A percentile compares a stretch with the other conserved stretches of the same genome.
These are phyloP conservation scores for Dilophus febrilis DNA, from an alignment of 2,888 invertebrate species.

Conservation along the genomic window DNA sequence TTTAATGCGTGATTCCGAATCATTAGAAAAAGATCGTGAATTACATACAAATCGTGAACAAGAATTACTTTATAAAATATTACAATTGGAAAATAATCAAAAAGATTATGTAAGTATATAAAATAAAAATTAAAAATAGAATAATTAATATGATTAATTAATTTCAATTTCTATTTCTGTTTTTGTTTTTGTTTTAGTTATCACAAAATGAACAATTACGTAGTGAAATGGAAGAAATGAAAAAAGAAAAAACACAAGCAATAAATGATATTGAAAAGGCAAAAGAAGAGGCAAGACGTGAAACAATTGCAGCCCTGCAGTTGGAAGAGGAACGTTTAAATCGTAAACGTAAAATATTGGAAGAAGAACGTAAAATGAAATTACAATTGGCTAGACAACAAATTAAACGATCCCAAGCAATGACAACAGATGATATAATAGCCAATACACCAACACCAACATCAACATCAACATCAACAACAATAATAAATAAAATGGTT, in stretches of 20 bases:
- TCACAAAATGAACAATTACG: constrained; percentile 39
- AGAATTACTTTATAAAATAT: constrained; percentile 38
- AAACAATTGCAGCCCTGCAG: constrained; percentile 34
- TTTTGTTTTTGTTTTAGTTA: constrained; percentile 27
- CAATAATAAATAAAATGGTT: too few relatives aligned
- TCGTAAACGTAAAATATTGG: constrained; percentile 33
- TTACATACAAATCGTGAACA: constrained; percentile 34
- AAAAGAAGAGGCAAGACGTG: constrained; percentile 22
- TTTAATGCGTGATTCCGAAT: constrained; percentile 28
- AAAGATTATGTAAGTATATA: constrained; percentile 35
- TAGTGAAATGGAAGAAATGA: constrained; percentile 37
- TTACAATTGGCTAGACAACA: constrained; percentile 34
- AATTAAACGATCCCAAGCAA: constrained; percentile 19
- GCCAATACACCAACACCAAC: constrained; percentile 25
- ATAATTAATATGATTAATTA: background rate
- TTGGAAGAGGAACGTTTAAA: constrained; percentile 32
- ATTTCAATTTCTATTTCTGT: background rate
- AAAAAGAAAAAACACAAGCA: constrained; percentile 32
- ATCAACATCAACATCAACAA: too few relatives aligned
- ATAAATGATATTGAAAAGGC: constrained; percentile 11
- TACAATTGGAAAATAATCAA: constrained; percentile 40
- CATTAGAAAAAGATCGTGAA: constrained; percentile 30
- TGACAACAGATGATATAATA: constrained; percentile 26
- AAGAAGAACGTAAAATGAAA: constrained; percentile 33
- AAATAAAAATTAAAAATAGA: background rate